Base-by-base conservation (phyloP, 2,797 vertebrate species). In the Anableps anableps region DNA sequence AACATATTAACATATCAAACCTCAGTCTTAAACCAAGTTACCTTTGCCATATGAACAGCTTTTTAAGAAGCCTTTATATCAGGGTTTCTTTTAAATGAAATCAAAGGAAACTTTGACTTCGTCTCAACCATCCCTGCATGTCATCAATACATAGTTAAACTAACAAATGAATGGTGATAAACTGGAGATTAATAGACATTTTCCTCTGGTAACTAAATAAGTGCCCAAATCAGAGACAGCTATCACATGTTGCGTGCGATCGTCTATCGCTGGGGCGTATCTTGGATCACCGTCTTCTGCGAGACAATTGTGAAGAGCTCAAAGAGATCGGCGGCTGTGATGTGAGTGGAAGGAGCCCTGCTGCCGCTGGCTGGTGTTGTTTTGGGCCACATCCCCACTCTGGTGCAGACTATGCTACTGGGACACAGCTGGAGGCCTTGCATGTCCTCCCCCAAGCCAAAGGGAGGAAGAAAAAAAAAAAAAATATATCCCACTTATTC, bases 301-400 rank as follows among this genome's bases (percentile, higher is more conserved):
- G 4, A 83, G 85, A 94, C 91, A 93, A 93, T 91, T 31, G 83
- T 79, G 60, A 76, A 38, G 81, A 82, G 86, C 92, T 93, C 93
- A 91, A 92, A 94, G 92, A 91, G 93, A 94, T 93, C 89, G 80
- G 85, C 80, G 77, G 74, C 88, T 91, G 79, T 90, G 90, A 94
- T 92, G 91, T 88, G 83, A 85, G 76, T 89, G 83, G 89, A 92
- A 93, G 93, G 89, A 93, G 88, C 50, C 86, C 82, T 75, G 89
- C 89, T 92, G 88, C 89, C 85, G 86, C 53, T 79, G 85, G 84
- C 21, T 88, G 81, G 78, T 94, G 91, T 91, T 94, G 90, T 88
- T 92, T 86, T 93, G 93, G 93, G 93, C 89, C 82, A 80, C 75
- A 47, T 82, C 80, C 82, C 82, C 85, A 85, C 78, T 89, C 70